These are phyloP conservation scores for Escarpia spicata DNA, from an alignment of 2,888 invertebrate genomes.

Conservation along the genomic window DNA sequence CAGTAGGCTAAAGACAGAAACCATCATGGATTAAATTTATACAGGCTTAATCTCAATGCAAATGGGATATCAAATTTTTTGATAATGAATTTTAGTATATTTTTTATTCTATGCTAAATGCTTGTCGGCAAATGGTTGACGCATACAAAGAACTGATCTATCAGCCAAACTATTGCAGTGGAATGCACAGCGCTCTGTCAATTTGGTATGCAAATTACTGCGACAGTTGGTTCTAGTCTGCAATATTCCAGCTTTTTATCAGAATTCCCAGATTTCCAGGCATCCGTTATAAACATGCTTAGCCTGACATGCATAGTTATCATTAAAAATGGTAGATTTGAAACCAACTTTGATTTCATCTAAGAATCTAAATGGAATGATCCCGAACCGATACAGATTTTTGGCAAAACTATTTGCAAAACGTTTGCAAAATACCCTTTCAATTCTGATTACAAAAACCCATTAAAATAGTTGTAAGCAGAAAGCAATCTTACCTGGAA, in stretches of 20 bases:
- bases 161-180: neutral
- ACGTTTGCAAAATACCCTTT: neutral
- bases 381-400: neutral
- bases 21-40: no score
- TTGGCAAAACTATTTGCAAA: neutral
- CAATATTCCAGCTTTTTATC: neutral
- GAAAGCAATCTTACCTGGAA: neutral
- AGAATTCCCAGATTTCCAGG: neutral
- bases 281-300: neutral
- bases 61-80: no score
- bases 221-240: neutral
- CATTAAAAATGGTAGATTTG: neutral
- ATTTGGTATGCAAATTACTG: neutral
- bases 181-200: neutral
- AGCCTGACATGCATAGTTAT: neutral
- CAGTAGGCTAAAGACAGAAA: no score
- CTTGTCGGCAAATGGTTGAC: neutral
- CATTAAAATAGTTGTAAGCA: neutral
- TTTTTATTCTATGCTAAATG: neutral
- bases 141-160: neutral
- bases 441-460: neutral
- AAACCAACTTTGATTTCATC: neutral
- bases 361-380: neutral
- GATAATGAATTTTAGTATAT: no score
- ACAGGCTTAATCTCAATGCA: no score